Percentiles rank a stretch among this genome's conserved stretches.
Evolutionary conservation across 2,888 invertebrate species (phyloP).

Genomic region (Nomada fabriciana): DNA sequence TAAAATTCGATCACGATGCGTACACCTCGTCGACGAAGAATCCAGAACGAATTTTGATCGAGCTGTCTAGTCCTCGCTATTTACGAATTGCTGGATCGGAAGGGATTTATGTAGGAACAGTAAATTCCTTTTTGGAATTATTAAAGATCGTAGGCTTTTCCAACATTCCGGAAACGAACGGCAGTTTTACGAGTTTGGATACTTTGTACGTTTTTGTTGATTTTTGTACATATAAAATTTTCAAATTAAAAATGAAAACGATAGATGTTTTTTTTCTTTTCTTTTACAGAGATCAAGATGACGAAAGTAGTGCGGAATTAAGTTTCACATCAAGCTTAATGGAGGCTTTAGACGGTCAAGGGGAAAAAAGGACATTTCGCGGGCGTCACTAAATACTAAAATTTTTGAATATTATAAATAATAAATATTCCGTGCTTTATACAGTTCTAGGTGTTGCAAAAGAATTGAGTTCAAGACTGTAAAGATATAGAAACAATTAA

Average conservation of each 20-base stretch:
- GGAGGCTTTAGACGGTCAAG: conserved; percentile 84
- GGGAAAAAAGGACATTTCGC: conserved; percentile 82
- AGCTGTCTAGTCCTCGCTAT: conserved; percentile 83
- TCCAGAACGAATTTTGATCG: conserved; percentile 81
- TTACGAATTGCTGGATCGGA: conserved; percentile 83
- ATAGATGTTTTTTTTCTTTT: neutral
- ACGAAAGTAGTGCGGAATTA: conserved; percentile 84
- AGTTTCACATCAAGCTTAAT: conserved; percentile 87
- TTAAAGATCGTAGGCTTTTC: conserved; percentile 78
- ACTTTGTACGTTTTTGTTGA: conserved; percentile 76
- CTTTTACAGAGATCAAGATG: conserved; percentile 74
- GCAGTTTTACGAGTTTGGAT: conserved; percentile 80
- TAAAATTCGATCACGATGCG: conserved; percentile 80
- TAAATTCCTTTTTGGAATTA: conserved; percentile 80
- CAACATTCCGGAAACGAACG: conserved; percentile 65
- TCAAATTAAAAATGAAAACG: neutral
- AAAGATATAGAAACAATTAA: conserved; percentile 5
- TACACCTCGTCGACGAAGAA: conserved; percentile 77
- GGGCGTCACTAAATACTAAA: conserved; percentile 72
- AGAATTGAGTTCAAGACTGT: conserved; percentile 34
- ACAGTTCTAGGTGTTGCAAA: conserved; percentile 17
- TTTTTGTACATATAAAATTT: neutral
- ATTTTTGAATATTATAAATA: conserved; percentile 1
- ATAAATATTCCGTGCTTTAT: conserved; percentile 11
- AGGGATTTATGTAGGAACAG: conserved; percentile 84